Base-by-base conservation (phyloP, 2,888 invertebrate species). In the Saturnia pavonia region DNA sequence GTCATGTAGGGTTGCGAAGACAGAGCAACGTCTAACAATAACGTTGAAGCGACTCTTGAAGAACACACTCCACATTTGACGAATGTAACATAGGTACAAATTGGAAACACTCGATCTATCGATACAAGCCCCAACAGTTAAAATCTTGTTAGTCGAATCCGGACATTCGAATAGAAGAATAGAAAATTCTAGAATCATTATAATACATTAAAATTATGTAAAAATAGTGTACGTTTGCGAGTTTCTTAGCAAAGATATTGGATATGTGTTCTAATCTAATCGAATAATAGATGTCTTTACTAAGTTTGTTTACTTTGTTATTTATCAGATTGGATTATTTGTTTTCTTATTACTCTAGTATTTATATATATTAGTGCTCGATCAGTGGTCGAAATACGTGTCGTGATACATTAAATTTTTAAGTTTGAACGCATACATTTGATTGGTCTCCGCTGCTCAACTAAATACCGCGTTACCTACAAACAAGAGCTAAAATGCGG, bases 1-100 rank as follows among this genome's bases (percentile, higher is more conserved):
- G 6, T 48, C n/a, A n/a, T n/a, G n/a, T 51, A n/a, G 27, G 40
- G 40, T 68, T 65, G 48, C 65, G 51, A 65, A 71, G 25, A 71
- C 60, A 1, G 27, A 45, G 57, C 68, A 54, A 57, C 43, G 70
- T 63, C 60, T 71, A 67, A 68, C 68, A 68, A 68, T 65, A 68
- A 19, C 65, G 68, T 71, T 65, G 48, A 60, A 65, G 68, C 42
- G 27, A 42, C 14, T 25, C 25, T 51, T 69, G 51, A 71, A 65
- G 48, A 42, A 40, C 68, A 57, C 68, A 65, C 63, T 60, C 45
- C 27, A 25, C n/a, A 45, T 34, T 48, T 68, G 68, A 71, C 51
- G 68, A 71, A 68, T 65, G 68, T 71, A 54, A 27, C 48, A 51
- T 25, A 42, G 54, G 66, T 27, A 54, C 51, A 51, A 66, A 51